Evolutionary conservation across 2,888 invertebrate species (phyloP).

Genomic region (Achlya flavicornis): DNA sequence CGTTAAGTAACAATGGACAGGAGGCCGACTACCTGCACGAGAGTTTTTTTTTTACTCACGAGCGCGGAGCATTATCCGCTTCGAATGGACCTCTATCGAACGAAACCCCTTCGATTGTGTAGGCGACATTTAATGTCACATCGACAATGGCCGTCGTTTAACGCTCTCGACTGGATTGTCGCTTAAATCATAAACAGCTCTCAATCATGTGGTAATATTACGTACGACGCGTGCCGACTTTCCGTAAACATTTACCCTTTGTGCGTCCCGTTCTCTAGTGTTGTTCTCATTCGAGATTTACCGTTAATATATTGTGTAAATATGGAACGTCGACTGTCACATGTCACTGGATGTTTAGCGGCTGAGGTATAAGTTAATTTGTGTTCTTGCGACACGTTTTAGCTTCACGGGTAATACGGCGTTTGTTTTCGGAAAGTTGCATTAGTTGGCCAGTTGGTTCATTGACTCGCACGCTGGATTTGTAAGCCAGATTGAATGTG

Average conservation of each 20-base stretch:
- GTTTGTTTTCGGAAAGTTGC: slow-evolving; percentile 25
- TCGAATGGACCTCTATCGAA: slow-evolving; percentile 43
- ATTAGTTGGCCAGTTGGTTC: slow-evolving; percentile 15
- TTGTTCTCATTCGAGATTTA: slow-evolving; percentile 51
- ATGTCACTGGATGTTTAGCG: slow-evolving; percentile 41
- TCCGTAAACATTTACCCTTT: slow-evolving; percentile 63
- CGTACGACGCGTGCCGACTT: slow-evolving; percentile 56
- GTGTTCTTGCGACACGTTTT: slow-evolving; percentile 10
- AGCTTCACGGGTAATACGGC: slow-evolving; percentile 15
- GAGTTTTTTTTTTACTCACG: slow-evolving; percentile 30
- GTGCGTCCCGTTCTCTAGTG: slow-evolving; percentile 47
- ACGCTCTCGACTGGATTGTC: slow-evolving; percentile 51
- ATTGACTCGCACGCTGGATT: slow-evolving; percentile 7
- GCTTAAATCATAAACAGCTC: slow-evolving; percentile 68
- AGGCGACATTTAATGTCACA: slow-evolving; percentile 64
- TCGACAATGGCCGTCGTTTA: slow-evolving; percentile 67
- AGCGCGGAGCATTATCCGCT: slow-evolving; percentile 44
- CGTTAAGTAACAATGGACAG: slow-evolving; percentile 73
- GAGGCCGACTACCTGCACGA: slow-evolving; percentile 62
- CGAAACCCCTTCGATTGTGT: slow-evolving; percentile 63
- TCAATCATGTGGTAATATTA: slow-evolving; percentile 57
- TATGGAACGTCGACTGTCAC: slow-evolving; percentile 43
- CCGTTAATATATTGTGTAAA: slow-evolving; percentile 63
- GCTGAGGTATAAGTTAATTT: slow-evolving; percentile 29
- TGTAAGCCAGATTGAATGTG: slow-evolving; percentile 39